Evolutionary conservation across 2,888 invertebrate genomes (phyloP), one percentile per base, ranked within the genome.

Genomic region (Oxytorus armatus): DNA sequence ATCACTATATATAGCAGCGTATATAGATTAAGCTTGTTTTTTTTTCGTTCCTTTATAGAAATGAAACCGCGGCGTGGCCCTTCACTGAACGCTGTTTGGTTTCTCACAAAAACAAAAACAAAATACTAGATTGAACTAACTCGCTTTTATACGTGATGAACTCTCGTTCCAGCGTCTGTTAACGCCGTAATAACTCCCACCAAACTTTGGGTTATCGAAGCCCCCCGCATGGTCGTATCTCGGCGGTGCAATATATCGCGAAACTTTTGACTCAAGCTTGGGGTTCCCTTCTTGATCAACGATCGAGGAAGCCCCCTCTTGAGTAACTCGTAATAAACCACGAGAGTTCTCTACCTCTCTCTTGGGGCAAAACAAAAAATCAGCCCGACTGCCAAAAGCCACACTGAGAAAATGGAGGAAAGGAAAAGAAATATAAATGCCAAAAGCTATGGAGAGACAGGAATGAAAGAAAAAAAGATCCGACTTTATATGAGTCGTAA

Each of bases 1-100:
- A 74, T 25, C 29, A 16, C 33, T 39, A 61, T 47, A 68, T 14
- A 29, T n/a, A 36, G 47, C 8, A n/a, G 1, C 8, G 16, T 29
- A 63, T 57, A 65, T 66, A 69, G 18, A 77, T 77, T 77, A 49
- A 18, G 51, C 55, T 55, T 74, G 63, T 68, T 66, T 44, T 51
- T n/a, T 25, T 39, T 25, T 51, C 16, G 51, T 39, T 72, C 39
- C 16, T 25, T 49, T 36, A 61, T 72, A 1, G 16, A n/a, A 61
- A 61, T 39, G 51, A 29, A 16, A n/a, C 21, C 29, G 39, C 21
- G 36, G 11, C 1, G 21, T 25, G 18, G 55, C 18, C 33, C 49
- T 51, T 72, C 33, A 72, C 25, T 51, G 51, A 39, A 36, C 14
- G 25, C 51, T 25, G 14, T 47, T 49, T 36, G 51, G 23, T 23